phyloP scores from a whole-genome alignment of 2,888 invertebrate species.

The Heliothis peltigera region DNA sequence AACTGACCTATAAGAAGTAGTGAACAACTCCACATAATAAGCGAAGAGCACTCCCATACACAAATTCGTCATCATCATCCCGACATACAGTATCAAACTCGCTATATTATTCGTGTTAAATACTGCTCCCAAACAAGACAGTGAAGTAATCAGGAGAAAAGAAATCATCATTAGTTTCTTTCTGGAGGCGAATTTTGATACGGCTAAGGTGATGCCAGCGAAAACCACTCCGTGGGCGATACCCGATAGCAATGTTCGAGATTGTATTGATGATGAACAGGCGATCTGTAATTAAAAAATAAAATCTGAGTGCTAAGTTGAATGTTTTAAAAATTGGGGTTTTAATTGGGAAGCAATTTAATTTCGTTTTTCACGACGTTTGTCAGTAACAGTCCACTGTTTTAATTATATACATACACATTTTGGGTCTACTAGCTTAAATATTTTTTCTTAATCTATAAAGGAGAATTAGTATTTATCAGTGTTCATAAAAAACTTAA shows the following conservation, averaged over 20 bases:
- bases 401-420: too few species aligned
- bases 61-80: slow-evolving; percentile 63
- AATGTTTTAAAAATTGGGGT: too few species aligned
- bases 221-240: slow-evolving; percentile 53
- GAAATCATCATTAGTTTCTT: slow-evolving; percentile 60
- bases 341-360: too few species aligned
- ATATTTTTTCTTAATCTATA: background rate
- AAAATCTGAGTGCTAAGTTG: background rate
- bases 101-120: slow-evolving; percentile 52
- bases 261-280: slow-evolving; percentile 42
- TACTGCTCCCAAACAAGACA: slow-evolving; percentile 57
- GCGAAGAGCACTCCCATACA: slow-evolving; percentile 61
- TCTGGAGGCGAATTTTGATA: slow-evolving; percentile 59
- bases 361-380: too few species aligned
- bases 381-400: too few species aligned
- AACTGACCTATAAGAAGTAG: slow-evolving; percentile 51
- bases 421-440: background rate
- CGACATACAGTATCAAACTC: slow-evolving; percentile 64
- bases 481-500: too few species aligned
- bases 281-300: slow-evolving; percentile 14
- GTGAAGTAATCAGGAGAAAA: slow-evolving; percentile 51
- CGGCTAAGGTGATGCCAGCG: slow-evolving; percentile 52
- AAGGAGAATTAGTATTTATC: too few species aligned
- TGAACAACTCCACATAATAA: slow-evolving; percentile 58
- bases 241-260: slow-evolving; percentile 48